phyloP scores from a whole-genome alignment of 2,113 vertebrate genomes.

The Malurus elegans region DNA sequence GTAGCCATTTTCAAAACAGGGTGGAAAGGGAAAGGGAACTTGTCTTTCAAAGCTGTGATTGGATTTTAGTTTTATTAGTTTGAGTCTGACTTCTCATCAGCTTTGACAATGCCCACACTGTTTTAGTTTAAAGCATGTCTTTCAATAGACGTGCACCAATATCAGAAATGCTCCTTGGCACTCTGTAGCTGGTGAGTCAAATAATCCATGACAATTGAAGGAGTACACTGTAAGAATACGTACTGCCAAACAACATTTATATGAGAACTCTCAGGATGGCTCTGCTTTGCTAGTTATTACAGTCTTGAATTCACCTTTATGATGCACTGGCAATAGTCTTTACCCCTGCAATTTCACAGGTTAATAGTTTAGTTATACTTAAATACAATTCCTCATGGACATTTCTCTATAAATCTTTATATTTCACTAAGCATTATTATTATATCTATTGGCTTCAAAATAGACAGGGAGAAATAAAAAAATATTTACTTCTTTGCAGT shows the following conservation, averaged over 20 bases:
- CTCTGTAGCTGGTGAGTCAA: not conserved
- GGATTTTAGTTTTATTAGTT: not conserved
- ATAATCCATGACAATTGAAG: not conserved
- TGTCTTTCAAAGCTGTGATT: not conserved
- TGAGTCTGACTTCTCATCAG: not conserved
- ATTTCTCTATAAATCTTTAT: not conserved
- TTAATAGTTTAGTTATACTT: not conserved
- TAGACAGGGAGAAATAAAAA: not conserved
- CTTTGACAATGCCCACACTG: not conserved
- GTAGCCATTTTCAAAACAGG: not conserved
- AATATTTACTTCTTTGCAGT: not conserved
- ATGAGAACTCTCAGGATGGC: not conserved
- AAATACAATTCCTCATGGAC: not conserved
- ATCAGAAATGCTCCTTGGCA: not conserved
- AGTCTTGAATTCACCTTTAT: not conserved
- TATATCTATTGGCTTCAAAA: not conserved
- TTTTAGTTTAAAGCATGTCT: not conserved
- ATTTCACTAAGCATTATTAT: not conserved
- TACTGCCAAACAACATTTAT: not conserved
- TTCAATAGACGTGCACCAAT: not conserved
- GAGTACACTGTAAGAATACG: not conserved
- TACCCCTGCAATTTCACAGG: not conserved
- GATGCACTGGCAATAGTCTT: not conserved
- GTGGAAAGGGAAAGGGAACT: not conserved
- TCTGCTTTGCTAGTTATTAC: not conserved